phyloP scores from a whole-genome alignment of 1,140 invertebrate genomes.

The Dendroctonus ponderosae region DNA sequence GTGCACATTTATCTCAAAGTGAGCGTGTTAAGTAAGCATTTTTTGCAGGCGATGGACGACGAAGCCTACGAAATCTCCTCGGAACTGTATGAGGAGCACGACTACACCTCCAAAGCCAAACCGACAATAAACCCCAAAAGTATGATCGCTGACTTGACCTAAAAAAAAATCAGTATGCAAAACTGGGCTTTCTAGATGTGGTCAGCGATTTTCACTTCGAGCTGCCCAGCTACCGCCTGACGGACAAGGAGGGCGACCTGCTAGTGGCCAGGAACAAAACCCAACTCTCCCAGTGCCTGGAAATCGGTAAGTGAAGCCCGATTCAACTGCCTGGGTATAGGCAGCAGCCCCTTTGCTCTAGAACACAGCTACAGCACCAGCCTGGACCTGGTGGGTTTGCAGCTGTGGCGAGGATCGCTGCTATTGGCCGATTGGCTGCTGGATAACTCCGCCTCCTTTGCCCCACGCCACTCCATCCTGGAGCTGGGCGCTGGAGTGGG shows the following conservation, averaged over 20 bases:
- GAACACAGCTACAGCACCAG: conserved; percentile 74
- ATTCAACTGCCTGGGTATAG: neutral
- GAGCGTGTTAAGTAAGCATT: too few relatives aligned
- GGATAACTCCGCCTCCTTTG: conserved; percentile 47
- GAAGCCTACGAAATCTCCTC: conserved; percentile 54
- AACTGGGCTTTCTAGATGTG: conserved; percentile 49
- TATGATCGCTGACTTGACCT: conserved; percentile 8
- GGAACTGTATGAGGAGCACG: conserved; percentile 60
- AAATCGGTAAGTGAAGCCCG: conserved; percentile 42
- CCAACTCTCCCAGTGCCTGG: conserved; percentile 30
- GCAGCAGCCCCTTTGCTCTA: conserved; percentile 48
- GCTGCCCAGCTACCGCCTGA: conserved; percentile 48
- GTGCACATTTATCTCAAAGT: too few relatives aligned
- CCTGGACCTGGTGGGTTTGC: conserved; percentile 72
- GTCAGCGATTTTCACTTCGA: conserved; percentile 60
- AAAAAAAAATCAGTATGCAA: too few relatives aligned
- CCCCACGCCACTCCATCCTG: conserved; percentile 37
- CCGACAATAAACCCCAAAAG: conserved; percentile 48
- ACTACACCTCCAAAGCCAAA: conserved; percentile 46
- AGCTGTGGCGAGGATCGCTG: conserved; percentile 85
- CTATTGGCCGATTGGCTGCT: conserved; percentile 78
- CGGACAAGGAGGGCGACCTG: conserved; percentile 52
- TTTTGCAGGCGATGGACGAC: conserved; percentile 32
- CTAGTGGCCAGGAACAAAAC: conserved; percentile 43
- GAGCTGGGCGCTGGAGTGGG: conserved; percentile 69